Base-by-base conservation (phyloP, 2,888 invertebrate genomes). In the Limnephilus marmoratus region DNA sequence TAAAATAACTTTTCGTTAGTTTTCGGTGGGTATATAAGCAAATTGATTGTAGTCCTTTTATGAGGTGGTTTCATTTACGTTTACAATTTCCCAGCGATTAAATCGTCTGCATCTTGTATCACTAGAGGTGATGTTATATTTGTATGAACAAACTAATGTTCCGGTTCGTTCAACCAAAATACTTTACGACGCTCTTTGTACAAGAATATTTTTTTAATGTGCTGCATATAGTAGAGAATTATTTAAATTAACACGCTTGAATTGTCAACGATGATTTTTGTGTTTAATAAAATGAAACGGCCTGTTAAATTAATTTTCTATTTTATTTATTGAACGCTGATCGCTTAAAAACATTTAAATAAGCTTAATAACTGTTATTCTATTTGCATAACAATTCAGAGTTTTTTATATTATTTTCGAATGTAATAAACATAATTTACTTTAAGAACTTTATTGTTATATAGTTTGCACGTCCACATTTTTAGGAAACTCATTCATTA, bases 211-310 rank as follows among this genome's bases (percentile, higher is more conserved):
- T 53, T 85, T 86, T 86, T 86, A 86, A 86, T 86, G 86, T 86
- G 29, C 86, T 86, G 37, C 86, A 45, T 45, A 86, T 41, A 37
- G 45, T 24, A 29, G 86, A 45, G 29, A 86, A 86, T 86, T 86
- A 86, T 86, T 86, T 49, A 86, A 86, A 86, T 86, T 15, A 86
- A 49, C 86, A 45, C 86, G 86, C 86, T 86, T 86, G 86, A 45
- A 86, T 86, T 86, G 86, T 86, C 86, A 37, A 45, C 45, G 86
- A 45, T 49, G 86, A 86, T 86, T 86, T 86, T 86, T 24, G 86
- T 86, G 86, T 86, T 45, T n/a, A 86, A 86, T 86, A 86, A 86
- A 86, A 86, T 45, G 45, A 86, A 86, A 86, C 49, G 37, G 37
- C 2, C 49, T 15, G 29, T 86, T 86, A 86, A 86, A 86, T 86